Evolutionary conservation across 1,140 invertebrate species (phyloP), one percentile per base, ranked within the genome.

Genomic region (Aphis craccivora): DNA sequence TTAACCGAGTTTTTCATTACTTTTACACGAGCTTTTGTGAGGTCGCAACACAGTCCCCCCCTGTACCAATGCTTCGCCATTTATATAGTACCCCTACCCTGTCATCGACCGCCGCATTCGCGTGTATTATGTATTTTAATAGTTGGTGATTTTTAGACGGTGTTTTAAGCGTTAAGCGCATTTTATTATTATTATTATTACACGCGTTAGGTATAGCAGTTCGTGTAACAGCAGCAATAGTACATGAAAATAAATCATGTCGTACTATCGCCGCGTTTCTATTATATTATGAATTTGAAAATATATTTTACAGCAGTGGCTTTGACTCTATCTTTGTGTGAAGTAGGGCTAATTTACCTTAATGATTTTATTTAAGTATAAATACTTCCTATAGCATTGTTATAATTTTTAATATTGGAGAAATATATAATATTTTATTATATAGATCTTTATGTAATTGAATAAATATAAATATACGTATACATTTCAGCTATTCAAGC

Each of bases 1-100:
- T 92, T 92, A 92, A 76, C 91, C 91, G 37, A 84, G 91, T 92
- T 92, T 92, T 92, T 92, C 91, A 92, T 92, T 92, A 92, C 91
- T 92, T 84, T 92, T 92, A 92, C 91, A 92, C 76, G 91, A 40
- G 45, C 43, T 83, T 48, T 30, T 37, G 35, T 9, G 30, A 18
- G 35, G 35, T 9, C 22, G 30, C 18, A 37, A 84, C 37, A 84
- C 45, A 35, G 18, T n/a, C 45, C 43, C 43, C 1, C 84, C 84
- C 22, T 30, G 5, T 14, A 6, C 43, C 84, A 2, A 43, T 20
- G n/a, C 20, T 40, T 25, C 45, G 3, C 30, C 45, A 35, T 37
- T 35, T 14, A 25, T 18, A 25, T 18, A 23, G 84, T 45, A 5
- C 23, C 43, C 40, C 4, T 43, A 23, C 35, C 76, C 18, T 0